phyloP scores from a whole-genome alignment of 1,140 invertebrate species.

The Tetramorium alpestre region DNA sequence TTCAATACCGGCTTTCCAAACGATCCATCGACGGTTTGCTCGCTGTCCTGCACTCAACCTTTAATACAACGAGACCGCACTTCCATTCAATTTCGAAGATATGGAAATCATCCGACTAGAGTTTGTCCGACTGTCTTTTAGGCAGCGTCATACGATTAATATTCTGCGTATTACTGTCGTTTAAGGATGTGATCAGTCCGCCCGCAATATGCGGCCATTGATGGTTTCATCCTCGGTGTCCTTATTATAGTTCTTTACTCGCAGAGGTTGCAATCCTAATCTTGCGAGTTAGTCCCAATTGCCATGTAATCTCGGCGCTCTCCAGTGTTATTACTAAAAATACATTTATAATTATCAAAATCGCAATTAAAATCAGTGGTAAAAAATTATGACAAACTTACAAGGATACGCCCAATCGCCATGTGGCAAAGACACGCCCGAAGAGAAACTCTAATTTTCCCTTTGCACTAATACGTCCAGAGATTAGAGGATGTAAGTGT shows the following conservation, averaged over 20 bases:
- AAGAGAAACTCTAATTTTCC: conserved; percentile 86
- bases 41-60: conserved; percentile 86
- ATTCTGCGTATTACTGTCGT: background rate
- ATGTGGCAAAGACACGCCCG: conserved; percentile 87
- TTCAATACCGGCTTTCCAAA: conserved; percentile 90
- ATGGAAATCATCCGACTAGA: conserved; percentile 89
- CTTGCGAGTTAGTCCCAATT: conserved; percentile 4
- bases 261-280: conserved; percentile 76
- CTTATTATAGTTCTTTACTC: conserved; percentile 71
- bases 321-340: conserved; percentile 64
- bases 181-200: background rate
- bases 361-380: background rate
- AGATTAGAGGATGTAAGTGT: conserved; percentile 89
- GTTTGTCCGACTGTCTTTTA: conserved; percentile 39
- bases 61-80: conserved; percentile 80
- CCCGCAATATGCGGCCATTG: conserved; percentile 77
- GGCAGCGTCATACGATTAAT: conserved; percentile 8
- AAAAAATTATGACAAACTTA: conserved; percentile 70
- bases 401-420: conserved; percentile 90
- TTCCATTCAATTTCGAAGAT: conserved; percentile 88
- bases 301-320: background rate
- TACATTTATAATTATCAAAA: background rate
- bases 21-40: conserved; percentile 84
- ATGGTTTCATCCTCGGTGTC: too few species aligned
- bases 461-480: conserved; percentile 89